Evolutionary conservation across 2,888 invertebrate genomes (phyloP).

Genomic region (Isotomurus palustris): DNA sequence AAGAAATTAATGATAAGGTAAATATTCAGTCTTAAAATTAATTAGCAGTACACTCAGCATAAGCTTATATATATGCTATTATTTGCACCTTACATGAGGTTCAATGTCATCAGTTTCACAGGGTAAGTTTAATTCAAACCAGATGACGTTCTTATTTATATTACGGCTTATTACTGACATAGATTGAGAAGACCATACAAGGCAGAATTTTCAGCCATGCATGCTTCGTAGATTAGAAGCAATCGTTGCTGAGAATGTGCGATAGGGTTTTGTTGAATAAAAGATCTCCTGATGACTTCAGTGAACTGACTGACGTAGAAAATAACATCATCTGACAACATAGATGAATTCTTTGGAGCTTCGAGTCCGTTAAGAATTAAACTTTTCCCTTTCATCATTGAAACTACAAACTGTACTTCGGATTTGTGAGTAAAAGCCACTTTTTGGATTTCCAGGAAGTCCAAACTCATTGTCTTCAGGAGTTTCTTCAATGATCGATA

Average conservation of each 20-base stretch:
- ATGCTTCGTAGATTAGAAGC: slow-evolving; percentile 2
- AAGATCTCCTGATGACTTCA: background rate
- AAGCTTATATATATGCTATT: too few relatives aligned
- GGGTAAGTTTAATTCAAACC: background rate
- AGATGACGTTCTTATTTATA: background rate
- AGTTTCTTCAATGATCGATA: slow-evolving; percentile 22
- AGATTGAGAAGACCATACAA: background rate
- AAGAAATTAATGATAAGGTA: too few relatives aligned
- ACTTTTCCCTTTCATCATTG: slow-evolving; percentile 18
- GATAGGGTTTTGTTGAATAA: background rate
- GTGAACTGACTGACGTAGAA: slow-evolving; percentile 19
- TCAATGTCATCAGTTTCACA: background rate
- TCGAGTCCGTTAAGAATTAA: slow-evolving; percentile 30
- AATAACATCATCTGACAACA: slow-evolving; percentile 15
- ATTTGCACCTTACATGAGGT: too few relatives aligned
- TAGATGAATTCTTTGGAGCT: slow-evolving; percentile 22
- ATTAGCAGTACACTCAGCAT: too few relatives aligned
- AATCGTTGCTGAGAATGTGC: background rate
- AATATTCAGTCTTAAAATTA: too few relatives aligned
- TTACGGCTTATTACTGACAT: background rate
- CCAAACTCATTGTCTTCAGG: slow-evolving; percentile 19
- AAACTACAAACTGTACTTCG: slow-evolving; percentile 24
- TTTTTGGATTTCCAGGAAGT: slow-evolving; percentile 25
- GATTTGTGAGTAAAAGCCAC: slow-evolving; percentile 24
- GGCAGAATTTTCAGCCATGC: background rate